Base-by-base conservation (phyloP, 1,140 invertebrate species). In the Rhagoletis zephyria region DNA sequence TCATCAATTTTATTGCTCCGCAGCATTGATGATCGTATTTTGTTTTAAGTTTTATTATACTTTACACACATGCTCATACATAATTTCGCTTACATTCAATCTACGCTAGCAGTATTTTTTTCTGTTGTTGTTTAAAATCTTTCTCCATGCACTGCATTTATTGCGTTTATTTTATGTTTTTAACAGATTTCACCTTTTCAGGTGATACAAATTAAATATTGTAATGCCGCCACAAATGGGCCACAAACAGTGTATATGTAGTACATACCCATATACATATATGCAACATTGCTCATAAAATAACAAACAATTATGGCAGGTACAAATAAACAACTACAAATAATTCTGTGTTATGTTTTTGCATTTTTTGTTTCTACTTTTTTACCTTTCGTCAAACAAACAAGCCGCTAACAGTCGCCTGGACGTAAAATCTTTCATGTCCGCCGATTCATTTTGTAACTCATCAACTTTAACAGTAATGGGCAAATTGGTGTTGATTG, bases 1-100 rank as follows among this genome's bases (percentile, higher is more conserved):
- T 87, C 86, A 87, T 45, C 63, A 67, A 70, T 87, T 87, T 87
- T 65, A 87, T 87, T 87, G 45, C 30, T 67, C 45, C 19, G 61
- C 45, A 56, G 86, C 86, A 64, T 87, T 87, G 86, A 70, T 87
- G 61, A 59, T 87, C 51, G 48, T 81, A 48, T 51, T 81, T 81
- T 81, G 74, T 86, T 86, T 64, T 12, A 64, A 87, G 16, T 67
- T 87, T 67, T 61, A 87, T 67, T 87, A 30, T 63, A 61, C 45
- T 40, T 86, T 14, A 86, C 10, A 7, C 48, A 85, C 85, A 88
- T 86, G 56, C 56, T n/a, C 56, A 65, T 14, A 65, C n/a, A 30
- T 67, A 67, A 67, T 67, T 67, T 51, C 45, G 3, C 70, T 74
- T 6, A 48, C 45, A 51, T 30, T 14, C 64, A 9, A 40, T 30